Evolutionary conservation across 1,140 invertebrate species (phyloP), one percentile per base, ranked within the genome.

Genomic region (Drosophila sulfurigaster): DNA sequence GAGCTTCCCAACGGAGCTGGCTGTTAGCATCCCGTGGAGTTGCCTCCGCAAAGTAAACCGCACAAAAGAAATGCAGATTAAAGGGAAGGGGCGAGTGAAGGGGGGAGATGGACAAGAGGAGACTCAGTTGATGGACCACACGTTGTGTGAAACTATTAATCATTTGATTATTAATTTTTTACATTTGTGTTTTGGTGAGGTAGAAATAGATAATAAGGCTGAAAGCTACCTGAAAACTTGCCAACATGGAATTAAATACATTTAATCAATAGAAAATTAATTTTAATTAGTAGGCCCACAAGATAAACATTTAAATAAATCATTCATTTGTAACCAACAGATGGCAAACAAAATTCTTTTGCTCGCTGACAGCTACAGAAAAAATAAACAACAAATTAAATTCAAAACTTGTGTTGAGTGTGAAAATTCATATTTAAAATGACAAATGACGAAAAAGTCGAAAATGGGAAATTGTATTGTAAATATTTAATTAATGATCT

Each of bases 241-340:
- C 58, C 52, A 86, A 75, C 74, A 76, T 52, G 16, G 58, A 65
- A 71, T 68, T 65, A 72, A 81, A 86, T 78, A 64, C 79, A 73
- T 77, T 88, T 70, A 86, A 86, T 86, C 79, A 88, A 70, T 67
- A 54, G 48, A 49, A 79, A 68, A 86, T 86, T 87, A 73, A 86
- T 87, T 86, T 82, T 86, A 82, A 86, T 86, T 82, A 82, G 54
- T 62, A 25, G 38, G 20, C 16, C 41, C 25, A 63, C 67, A 25
- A n/a, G 7, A 60, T 63, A n/a, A 48, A 70, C 51, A 66, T 79
- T 78, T 75, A 54, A n/a, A 57, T 38, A 38, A 38, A 68, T 41
- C 54, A 38, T 10, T 6, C 49, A 48, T 77, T 82, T 78, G 45
- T 63, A 63, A 69, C 20, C 7, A 25, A 3, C 20, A 25, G 20